These are phyloP conservation scores for Nymphalis urticae DNA, from an alignment of 2,888 invertebrate genomes.

Conservation along the genomic window DNA sequence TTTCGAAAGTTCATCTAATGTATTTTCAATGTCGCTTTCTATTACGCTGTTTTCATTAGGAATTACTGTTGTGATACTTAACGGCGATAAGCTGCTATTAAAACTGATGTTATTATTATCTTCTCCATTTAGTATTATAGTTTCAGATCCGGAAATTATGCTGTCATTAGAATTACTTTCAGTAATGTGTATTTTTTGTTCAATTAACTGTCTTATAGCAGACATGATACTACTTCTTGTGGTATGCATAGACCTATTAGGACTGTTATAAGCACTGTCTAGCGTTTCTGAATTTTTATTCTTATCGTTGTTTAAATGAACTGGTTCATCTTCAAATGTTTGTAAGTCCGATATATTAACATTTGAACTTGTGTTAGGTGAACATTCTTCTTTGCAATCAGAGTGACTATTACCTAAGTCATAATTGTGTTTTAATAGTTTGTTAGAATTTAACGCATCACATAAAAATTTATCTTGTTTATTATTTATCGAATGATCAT, in stretches of 20 bases:
- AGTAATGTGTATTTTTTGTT: conserved; percentile 24
- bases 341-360: background rate
- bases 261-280: conserved; percentile 8
- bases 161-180: conserved; percentile 35
- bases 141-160: conserved; percentile 46
- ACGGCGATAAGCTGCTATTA: conserved; percentile 43
- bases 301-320: background rate
- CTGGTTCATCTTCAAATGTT: background rate
- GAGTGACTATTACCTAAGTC: background rate
- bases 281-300: conserved; percentile 6
- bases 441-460: conserved; percentile 7
- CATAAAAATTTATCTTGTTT: background rate
- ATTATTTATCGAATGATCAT: conserved; percentile 10
- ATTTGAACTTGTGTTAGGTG: conserved; percentile 1
- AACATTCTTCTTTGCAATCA: conserved; percentile 3
- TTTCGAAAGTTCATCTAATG: conserved; percentile 8
- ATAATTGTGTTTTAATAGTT: conserved; percentile 2
- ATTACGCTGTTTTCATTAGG: conserved; percentile 45
- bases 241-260: conserved; percentile 18
- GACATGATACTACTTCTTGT: conserved; percentile 38
- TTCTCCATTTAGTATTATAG: conserved; percentile 45
- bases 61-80: conserved; percentile 49
- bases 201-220: conserved; percentile 37
- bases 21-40: conserved; percentile 45
- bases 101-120: conserved; percentile 33